Base-by-base conservation (phyloP, 1,140 invertebrate species). In the Macrotrachela quadricornifera region DNA sequence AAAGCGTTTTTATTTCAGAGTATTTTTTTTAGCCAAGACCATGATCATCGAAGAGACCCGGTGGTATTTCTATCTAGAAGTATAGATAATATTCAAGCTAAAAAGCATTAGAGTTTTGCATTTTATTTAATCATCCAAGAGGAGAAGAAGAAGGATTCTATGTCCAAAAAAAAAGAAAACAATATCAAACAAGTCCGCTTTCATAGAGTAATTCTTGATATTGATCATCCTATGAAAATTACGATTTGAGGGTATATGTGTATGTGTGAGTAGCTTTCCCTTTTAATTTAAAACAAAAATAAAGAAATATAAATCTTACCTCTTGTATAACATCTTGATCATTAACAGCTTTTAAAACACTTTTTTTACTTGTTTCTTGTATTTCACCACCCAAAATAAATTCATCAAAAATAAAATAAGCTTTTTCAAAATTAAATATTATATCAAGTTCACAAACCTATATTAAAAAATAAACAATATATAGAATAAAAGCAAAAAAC, bases 391-490 rank as follows among this genome's bases (percentile, higher is more conserved):
- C 92, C 17, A 97, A 76, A 40, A 97, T 71, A 55, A 99, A 72
- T 72, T 99, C 92, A 65, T 99, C 94, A 57, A 97, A 72, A 65
- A 99, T 97, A 69, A 96, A 97, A 70, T 97, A 97, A 0, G 92
- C 92, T 68, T 97, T 99, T 72, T 99, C 92, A 75, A 97, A 97
- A 71, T 99, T 97, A 73, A 97, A 99, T 60, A 99, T 99, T 40
- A 99, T 99, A 69, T 97, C 92, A 65, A 99, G 67, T 70, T 99
- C 92, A 71, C 92, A 97, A 17, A 97, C 90, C 87, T 94, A 42
- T 12, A 53, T 21, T 21, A 10, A 30, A 37, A 17, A 43, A 49
- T 1, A 41, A 43, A 4, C 21, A 30, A 4, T 8, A 30, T 30
- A 4, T 46, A 43, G 39, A 38, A 40, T 54, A 10, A 10, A 10